These are phyloP conservation scores for Cantharis nigra DNA, from an alignment of 2,888 invertebrate species.

Conservation along the genomic window DNA sequence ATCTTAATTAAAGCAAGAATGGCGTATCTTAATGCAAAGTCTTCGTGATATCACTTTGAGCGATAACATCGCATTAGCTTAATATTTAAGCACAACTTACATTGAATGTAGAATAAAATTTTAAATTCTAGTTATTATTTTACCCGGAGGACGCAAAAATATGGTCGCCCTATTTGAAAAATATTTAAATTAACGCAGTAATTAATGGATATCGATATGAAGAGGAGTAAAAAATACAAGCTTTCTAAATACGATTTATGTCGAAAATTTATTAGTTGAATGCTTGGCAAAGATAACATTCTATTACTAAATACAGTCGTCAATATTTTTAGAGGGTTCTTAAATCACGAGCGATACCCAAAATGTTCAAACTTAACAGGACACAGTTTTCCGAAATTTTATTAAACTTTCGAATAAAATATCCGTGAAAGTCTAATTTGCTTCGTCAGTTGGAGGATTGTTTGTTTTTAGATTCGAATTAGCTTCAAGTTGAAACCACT, in stretches of 20 bases:
- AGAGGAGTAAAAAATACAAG: slow-evolving; percentile 31
- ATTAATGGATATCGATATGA: slow-evolving; percentile 8
- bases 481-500: background rate
- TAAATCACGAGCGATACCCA: slow-evolving; percentile 29
- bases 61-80: slow-evolving; percentile 45
- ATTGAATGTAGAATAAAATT: slow-evolving; percentile 52
- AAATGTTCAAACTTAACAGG: slow-evolving; percentile 27
- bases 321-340: slow-evolving; percentile 42
- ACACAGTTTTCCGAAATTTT: background rate
- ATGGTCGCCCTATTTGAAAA: background rate
- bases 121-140: slow-evolving; percentile 31
- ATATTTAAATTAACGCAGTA: background rate
- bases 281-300: slow-evolving; percentile 52
- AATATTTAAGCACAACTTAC: slow-evolving; percentile 48
- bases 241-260: slow-evolving; percentile 47
- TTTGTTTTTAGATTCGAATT: background rate
- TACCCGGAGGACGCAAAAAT: background rate
- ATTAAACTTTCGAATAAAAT: background rate
- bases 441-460: background rate
- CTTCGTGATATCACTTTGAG: slow-evolving; percentile 47
- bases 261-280: slow-evolving; percentile 54
- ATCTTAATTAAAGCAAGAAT: slow-evolving; percentile 51
- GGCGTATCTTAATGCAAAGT: slow-evolving; percentile 48
- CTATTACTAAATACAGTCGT: slow-evolving; percentile 48
- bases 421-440: background rate